Conservation (phyloP, 2,113 vertebrate species). For the Pongo pygmaeus region DNA sequence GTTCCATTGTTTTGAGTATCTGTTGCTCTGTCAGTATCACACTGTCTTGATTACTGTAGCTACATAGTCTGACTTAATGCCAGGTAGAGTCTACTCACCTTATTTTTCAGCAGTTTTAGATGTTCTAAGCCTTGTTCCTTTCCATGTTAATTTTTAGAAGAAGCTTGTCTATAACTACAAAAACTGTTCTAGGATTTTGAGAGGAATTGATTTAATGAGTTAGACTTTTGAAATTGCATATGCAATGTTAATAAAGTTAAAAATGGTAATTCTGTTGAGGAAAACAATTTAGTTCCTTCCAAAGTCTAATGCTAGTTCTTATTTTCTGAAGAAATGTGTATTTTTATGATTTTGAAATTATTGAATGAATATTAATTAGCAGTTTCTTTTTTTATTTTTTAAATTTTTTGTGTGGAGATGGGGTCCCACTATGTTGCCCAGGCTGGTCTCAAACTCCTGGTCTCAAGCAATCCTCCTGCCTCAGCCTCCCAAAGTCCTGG, state of each 20-base stretch:
- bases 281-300: conserved; percentile 18
- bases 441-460: too few relatives aligned
- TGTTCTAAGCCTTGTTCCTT: background rate
- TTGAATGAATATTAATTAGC: background rate
- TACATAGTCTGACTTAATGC: background rate
- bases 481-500: too few relatives aligned
- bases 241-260: background rate
- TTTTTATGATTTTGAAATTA: conserved; percentile 38
- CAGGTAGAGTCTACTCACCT: background rate
- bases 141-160: background rate
- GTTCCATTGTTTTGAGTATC: background rate
- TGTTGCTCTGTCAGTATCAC: background rate
- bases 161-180: background rate
- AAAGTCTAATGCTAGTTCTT: background rate
- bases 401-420: too few relatives aligned
- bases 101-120: conserved; percentile 26
- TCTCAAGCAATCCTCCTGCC: too few relatives aligned
- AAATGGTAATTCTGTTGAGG: background rate
- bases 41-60: background rate
- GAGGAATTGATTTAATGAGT: background rate
- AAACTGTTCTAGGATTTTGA: background rate
- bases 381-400: background rate
- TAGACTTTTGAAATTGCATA: conserved; percentile 21
- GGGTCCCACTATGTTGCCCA: too few relatives aligned
- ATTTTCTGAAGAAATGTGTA: background rate